Conservation (phyloP, 2,797 vertebrate genomes). For the Cynodonichthys magdalenae region DNA sequence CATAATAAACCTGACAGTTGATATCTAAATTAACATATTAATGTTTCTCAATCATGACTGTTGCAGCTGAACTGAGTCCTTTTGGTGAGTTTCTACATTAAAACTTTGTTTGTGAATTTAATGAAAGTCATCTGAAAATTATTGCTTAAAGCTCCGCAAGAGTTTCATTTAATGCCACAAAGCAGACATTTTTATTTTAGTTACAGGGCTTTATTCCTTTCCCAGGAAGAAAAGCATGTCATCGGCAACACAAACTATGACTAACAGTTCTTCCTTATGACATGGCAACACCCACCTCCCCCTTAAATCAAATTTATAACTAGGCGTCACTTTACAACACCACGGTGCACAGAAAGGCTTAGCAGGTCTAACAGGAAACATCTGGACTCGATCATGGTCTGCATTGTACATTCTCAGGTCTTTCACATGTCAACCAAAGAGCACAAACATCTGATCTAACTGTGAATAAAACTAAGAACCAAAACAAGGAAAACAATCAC, state of each 20-base stretch:
- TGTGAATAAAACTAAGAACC: conserved; percentile 44
- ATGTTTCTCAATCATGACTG: conserved; percentile 19
- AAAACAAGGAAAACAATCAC: conserved; percentile 25
- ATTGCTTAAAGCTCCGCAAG: neutral
- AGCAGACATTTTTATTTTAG: neutral
- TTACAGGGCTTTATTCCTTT: neutral
- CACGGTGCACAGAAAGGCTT: conserved; percentile 25
- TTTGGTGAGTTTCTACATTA: conserved; percentile 14
- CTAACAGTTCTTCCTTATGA: conserved; percentile 26
- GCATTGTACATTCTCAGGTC: conserved; percentile 53
- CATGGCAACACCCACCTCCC: conserved; percentile 15
- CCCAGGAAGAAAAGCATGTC: neutral
- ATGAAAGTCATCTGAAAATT: neutral
- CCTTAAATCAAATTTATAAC: conserved; percentile 48
- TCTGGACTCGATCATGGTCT: conserved; percentile 62
- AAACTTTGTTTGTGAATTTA: conserved; percentile 9
- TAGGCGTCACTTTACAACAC: conserved; percentile 49
- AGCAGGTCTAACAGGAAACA: conserved; percentile 69
- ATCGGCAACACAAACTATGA: conserved; percentile 19
- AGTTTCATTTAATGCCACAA: neutral
- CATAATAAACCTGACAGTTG: neutral
- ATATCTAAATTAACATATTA: neutral
- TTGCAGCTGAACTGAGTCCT: conserved; percentile 12
- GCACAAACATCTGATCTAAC: conserved; percentile 63
- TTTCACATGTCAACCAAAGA: conserved; percentile 52